Evolutionary conservation across 1,140 invertebrate genomes (phyloP).

Genomic region (Hermetia illucens): DNA sequence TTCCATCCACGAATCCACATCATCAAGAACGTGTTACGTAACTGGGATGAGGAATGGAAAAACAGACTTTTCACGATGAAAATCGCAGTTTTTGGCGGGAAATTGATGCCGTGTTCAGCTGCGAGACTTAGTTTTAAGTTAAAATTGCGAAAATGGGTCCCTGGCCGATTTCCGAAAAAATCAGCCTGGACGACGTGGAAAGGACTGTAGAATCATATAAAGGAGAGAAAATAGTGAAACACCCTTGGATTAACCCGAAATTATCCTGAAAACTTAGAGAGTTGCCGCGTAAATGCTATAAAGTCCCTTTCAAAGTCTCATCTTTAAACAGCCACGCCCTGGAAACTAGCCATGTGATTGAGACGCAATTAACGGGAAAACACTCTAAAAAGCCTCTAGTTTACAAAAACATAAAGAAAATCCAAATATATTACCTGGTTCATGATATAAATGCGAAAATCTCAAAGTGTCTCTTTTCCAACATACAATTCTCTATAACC

Average conservation of each 20-base stretch:
- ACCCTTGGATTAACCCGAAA: constrained; percentile 6
- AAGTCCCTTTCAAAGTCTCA: neutral
- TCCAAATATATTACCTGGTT: constrained; percentile 26
- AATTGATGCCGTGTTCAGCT: constrained; percentile 18
- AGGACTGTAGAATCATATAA: constrained; percentile 10
- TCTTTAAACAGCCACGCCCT: neutral
- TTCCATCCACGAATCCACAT: constrained; percentile 1
- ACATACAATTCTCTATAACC: too few relatives aligned
- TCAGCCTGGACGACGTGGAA: constrained; percentile 9
- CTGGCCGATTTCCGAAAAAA: constrained; percentile 34
- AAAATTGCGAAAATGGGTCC: constrained; percentile 64
- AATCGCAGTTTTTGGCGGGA: constrained; percentile 12
- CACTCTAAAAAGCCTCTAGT: constrained; percentile 13
- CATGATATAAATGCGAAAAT: constrained; percentile 30
- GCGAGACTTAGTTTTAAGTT: constrained; percentile 36
- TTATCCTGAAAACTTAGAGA: neutral
- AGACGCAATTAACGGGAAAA: constrained; percentile 1
- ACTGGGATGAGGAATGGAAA: constrained; percentile 6
- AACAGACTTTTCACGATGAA: constrained; percentile 10
- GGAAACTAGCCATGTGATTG: neutral
- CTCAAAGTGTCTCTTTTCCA: too few relatives aligned
- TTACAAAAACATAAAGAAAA: constrained; percentile 16
- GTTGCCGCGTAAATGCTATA: neutral
- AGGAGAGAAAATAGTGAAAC: constrained; percentile 22
- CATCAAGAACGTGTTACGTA: constrained; percentile 1